Base-by-base conservation (phyloP, 92 coral and sea anemone genomes). In the Porites cylindrica region DNA sequence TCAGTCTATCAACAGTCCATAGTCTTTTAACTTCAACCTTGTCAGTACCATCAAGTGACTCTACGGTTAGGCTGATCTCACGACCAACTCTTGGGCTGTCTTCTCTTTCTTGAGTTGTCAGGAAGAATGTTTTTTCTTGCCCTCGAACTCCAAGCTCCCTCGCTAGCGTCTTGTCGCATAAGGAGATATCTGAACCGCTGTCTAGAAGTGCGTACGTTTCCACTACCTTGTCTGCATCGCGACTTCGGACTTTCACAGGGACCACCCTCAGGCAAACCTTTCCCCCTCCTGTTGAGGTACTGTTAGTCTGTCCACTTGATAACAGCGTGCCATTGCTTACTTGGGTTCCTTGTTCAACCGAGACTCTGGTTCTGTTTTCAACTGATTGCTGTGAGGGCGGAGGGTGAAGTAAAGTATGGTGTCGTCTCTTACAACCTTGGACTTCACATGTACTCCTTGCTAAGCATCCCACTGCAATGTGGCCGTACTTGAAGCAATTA, bases 141-240 rank as follows among this genome's bases (percentile, higher is more conserved):
- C 94, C 92, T 23, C 23, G 66, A 2, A 83, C 76, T 7, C 86
- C 90, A 19, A 90, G 78, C 72, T 88, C 72, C 2, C 16, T 11
- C 12, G 85, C 86, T 14, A 91, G 51, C 3, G 66, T 66, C 50
- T 79, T 59, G 68, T 78, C 76, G 50, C 94, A 88, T 65, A 84
- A 71, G 0, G 92, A 70, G 1, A 89, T 76, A 67, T 10, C 60
- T 54, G 90, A 85, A 14, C 93, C 84, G 66, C 43, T 85, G 66
- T 90, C 90, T 16, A 81, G 76, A 23, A 92, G 77, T 7, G 94
- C 92, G 24, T 91, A 91, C 4, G 92, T 83, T 14, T 66, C 63
- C 47, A 88, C 54, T 7, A 14, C 26, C 54, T 82, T 66, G 68
- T 63, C 60, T 5, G 18, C 10, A 54, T 13, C 11, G 1, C 18